Conservation (phyloP, 2,113 vertebrate species). For the Ptilonorhynchus violaceus region DNA sequence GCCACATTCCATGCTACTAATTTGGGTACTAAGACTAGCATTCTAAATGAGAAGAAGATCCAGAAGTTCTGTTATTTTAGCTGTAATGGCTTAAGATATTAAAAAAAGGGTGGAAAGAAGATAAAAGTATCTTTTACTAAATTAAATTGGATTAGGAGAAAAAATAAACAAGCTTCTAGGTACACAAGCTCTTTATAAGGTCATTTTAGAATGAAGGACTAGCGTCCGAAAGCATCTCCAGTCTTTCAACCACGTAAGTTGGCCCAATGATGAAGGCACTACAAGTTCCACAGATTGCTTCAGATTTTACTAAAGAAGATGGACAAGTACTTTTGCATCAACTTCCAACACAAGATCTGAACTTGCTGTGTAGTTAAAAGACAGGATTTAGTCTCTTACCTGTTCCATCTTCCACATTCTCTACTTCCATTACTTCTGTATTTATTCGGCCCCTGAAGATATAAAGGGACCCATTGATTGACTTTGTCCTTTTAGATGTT, state of each 20-base stretch:
- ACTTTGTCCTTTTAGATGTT: conserved; percentile 93
- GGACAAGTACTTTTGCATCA: neutral
- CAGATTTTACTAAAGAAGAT: neutral
- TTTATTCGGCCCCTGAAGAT: conserved; percentile 97
- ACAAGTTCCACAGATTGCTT: neutral
- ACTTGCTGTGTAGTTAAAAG: neutral
- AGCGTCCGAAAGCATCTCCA: neutral
- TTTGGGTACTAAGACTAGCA: neutral
- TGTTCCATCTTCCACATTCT: conserved; percentile 98
- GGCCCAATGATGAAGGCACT: neutral
- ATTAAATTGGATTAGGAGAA: conserved; percentile 5
- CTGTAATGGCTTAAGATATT: neutral
- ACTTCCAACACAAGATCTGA: neutral
- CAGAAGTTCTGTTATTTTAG: conserved; percentile 19
- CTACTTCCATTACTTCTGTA: conserved; percentile 99
- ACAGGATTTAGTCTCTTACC: conserved; percentile 72
- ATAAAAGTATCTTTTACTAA: neutral
- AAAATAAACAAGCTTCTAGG: conserved; percentile 7
- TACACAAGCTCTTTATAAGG: neutral
- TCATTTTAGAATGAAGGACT: neutral
- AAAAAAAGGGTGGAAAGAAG: neutral
- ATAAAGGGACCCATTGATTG: conserved; percentile 93
- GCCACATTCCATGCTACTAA: neutral
- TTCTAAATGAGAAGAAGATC: neutral
- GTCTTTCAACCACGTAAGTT: neutral